phyloP scores from a whole-genome alignment of 2,797 vertebrate species.

The Myotis daubentonii region DNA sequence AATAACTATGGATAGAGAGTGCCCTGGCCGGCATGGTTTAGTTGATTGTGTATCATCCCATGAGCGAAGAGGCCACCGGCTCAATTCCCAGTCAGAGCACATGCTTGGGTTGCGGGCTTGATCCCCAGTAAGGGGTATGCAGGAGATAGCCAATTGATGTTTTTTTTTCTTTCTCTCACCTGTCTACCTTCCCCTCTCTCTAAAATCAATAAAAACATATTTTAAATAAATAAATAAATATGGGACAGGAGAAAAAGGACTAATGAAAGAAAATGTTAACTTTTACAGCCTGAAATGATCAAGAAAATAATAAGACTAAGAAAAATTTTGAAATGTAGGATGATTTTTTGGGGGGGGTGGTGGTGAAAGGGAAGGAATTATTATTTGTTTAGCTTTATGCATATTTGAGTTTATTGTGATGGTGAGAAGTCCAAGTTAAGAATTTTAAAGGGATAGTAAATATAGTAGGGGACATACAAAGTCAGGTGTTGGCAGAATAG shows the following conservation, averaged over 20 bases:
- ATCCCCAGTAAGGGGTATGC: too few species aligned
- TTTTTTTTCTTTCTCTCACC: too few species aligned
- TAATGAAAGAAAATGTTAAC: neutral
- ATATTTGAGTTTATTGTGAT: neutral
- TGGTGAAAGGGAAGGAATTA: neutral
- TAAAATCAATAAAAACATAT: too few species aligned
- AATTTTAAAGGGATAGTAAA: slow-evolving; percentile 2
- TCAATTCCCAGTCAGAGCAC: too few species aligned
- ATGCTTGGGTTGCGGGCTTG: too few species aligned
- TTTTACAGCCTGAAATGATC: neutral
- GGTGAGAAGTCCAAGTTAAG: neutral
- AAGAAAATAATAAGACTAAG: neutral
- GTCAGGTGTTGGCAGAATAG: neutral
- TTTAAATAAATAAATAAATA: neutral
- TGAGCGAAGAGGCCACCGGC: too few species aligned
- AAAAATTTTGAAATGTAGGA: neutral
- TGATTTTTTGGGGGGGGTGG: neutral
- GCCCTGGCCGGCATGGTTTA: too few species aligned
- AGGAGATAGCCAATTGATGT: too few species aligned
- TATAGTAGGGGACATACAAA: neutral
- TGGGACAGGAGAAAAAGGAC: neutral
- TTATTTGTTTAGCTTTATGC: slow-evolving; percentile 19
- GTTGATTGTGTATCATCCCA: too few species aligned
- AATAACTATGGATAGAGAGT: neutral
- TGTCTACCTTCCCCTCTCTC: too few species aligned